These are phyloP conservation scores for Acrocephalus kingi DNA, from an alignment of 2,113 vertebrate genomes.

Conservation along the genomic window DNA sequence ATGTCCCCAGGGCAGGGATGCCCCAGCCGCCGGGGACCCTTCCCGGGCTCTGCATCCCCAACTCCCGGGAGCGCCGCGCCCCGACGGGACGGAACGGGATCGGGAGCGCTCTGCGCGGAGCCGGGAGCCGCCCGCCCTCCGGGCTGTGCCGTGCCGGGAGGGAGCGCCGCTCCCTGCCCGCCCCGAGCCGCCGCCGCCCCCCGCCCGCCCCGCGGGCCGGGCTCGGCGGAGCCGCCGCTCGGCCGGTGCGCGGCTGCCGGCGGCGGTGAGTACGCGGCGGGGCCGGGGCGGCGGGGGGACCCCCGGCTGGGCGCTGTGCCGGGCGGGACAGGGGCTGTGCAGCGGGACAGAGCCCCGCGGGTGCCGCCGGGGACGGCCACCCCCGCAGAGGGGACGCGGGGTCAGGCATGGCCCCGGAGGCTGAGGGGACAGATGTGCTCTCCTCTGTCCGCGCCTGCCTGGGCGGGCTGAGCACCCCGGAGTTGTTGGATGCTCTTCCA, in stretches of 20 bases:
- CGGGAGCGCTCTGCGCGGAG: neutral
- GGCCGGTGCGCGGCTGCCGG: neutral
- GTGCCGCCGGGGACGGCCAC: neutral
- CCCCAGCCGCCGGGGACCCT: no score
- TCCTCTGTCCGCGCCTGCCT: accelerated
- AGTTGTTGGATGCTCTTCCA: neutral
- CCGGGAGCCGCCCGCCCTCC: no score
- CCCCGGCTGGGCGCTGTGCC: neutral
- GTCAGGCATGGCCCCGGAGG: neutral
- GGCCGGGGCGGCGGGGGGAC: neutral
- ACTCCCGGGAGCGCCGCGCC: neutral
- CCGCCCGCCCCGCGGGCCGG: no score
- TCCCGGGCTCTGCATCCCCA: neutral
- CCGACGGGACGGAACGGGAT: neutral
- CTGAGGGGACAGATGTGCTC: accelerated
- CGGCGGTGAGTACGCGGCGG: neutral
- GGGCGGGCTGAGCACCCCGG: accelerated
- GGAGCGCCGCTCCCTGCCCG: neutral
- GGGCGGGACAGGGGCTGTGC: neutral
- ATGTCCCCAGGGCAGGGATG: neutral
- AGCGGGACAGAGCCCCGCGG: neutral
- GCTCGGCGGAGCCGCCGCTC: neutral
- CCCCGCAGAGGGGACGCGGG: neutral
- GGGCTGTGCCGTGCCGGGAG: neutral
- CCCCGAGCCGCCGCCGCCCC: no score